Conservation (phyloP, 92 coral and sea anemone species). For the Zoanthus gigantus region DNA sequence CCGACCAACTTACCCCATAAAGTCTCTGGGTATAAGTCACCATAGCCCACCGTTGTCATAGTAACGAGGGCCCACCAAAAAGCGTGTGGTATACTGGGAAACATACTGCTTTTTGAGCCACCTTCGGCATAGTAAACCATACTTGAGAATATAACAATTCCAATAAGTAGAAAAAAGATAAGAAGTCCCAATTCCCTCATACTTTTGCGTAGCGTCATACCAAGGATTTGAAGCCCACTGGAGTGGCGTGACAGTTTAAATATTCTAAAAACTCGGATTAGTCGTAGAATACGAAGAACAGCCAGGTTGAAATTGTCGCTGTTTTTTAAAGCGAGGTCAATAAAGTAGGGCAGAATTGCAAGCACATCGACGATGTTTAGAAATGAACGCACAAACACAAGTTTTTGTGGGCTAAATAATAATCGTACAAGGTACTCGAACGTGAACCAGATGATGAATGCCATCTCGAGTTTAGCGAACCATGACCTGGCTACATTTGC, state of each 20-base stretch:
- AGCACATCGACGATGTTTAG: constrained; percentile 94
- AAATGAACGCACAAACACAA: constrained; percentile 79
- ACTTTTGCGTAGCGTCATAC: constrained; percentile 88
- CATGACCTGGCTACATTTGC: constrained; percentile 62
- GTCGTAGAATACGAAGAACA: constrained; percentile 89
- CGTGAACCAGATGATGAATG: constrained; percentile 95
- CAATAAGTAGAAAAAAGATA: constrained; percentile 87
- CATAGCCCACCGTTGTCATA: constrained; percentile 99
- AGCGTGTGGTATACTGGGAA: constrained; percentile 92
- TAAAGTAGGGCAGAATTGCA: constrained; percentile 94
- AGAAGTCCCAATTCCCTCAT: constrained; percentile 94
- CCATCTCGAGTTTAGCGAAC: constrained; percentile 86
- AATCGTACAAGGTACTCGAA: constrained; percentile 91
- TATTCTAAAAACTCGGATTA: constrained; percentile 95
- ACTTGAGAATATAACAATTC: constrained; percentile 97
- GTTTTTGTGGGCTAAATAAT: constrained; percentile 83
- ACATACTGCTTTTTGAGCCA: constrained; percentile 75
- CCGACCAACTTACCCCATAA: constrained; percentile 96
- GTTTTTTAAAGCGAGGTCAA: constrained; percentile 80
- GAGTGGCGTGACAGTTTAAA: constrained; percentile 97
- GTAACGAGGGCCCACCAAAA: constrained; percentile 99
- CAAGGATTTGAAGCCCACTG: constrained; percentile 95
- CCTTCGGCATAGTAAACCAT: constrained; percentile 97
- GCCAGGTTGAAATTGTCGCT: constrained; percentile 86
- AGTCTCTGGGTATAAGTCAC: constrained; percentile 93